Evolutionary conservation across 1,140 invertebrate genomes (phyloP), one percentile per base, ranked within the genome.

Genomic region (Cecropterus lyciades): DNA sequence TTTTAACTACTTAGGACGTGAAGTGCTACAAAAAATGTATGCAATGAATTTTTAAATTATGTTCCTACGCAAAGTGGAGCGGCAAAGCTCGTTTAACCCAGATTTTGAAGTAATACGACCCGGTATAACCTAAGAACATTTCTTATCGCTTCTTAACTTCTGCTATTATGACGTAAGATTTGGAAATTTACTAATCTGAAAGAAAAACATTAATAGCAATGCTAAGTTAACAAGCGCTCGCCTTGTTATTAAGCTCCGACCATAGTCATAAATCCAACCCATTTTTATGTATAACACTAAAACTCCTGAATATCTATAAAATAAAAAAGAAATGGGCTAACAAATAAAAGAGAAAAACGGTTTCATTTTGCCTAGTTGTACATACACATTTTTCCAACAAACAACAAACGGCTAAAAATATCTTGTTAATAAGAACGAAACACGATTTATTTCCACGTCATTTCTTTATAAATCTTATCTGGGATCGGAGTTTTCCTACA

Each of bases 401-500:
- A 11, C 5, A 16, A 33, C 33, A 11, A 30, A 14, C n/a, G n/a
- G 13, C 37, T 40, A 48, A 43, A 15, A 60, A 60, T 42, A 24
- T 48, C 14, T 33, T 48, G 45, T 48, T 60, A 60, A 48, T 60
- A 60, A 60, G 57, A 60, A 48, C 14, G 57, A 48, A 46, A 48
- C 37, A 51, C 57, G 13, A 51, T 62, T 62, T 62, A 62, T 51
- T 40, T 62, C 59, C 30, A 27, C 46, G 46, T 62, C 59, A 48
- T 13, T 13, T 40, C 24, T 48, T 53, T 51, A 66, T 67, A 70
- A 70, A 73, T 73, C 68, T 67, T 57, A 52, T 27, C 45, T 49
- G 37, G 11, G 48, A 52, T 70, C 65, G 52, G 70, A 62, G 51
- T 75, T 73, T 74, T 67, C 69, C n/a, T n/a, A n/a, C 70, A 79